Evolutionary conservation across 2,888 invertebrate genomes (phyloP), one percentile per base, ranked within the genome.

Genomic region (Siphlonurus alternatus): DNA sequence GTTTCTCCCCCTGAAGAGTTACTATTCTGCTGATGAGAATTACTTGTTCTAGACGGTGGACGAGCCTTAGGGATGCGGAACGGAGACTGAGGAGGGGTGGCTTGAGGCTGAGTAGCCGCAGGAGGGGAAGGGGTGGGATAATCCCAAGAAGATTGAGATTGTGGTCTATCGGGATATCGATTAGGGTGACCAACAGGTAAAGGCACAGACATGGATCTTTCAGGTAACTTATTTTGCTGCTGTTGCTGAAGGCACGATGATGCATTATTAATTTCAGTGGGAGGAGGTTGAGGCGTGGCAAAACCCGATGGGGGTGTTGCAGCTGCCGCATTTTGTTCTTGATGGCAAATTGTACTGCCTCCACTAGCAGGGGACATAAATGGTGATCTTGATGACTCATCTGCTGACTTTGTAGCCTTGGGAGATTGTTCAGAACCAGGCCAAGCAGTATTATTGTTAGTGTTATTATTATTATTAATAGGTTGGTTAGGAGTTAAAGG

Each of bases 31-130:
- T 59, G 24, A 22, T 59, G 23, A 54, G 64, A 61, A 38, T 23
- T 66, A 19, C 62, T 53, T 15, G 61, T 65, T 38, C 84, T 76
- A 2, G 83, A 85, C 25, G 82, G 85, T 25, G 83, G 83, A 69
- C 83, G 78, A 1, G 83, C 83, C 74, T 82, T 84, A 1, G 84
- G 84, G 22, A 84, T 81, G 70, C 84, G 76, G 69, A 85, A 85
- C 10, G 84, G 77, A 2, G 81, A 78, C 56, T n/a, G 19, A 5
- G 56, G 56, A 10, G 38, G 15, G 5, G 38, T 38, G 5, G 5
- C 7, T 38, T 38, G 38, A 38, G 5, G 5, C 20, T 56, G 56
- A n/a, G 5, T n/a, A 61, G 79, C 80, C 1, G 65, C 66, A 22
- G 69, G 64, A 18, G 67, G 65, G 24, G 67, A 64, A 25, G 66